These are phyloP conservation scores for Halichoerus grypus DNA, from an alignment of 2,113 vertebrate species.

Conservation along the genomic window DNA sequence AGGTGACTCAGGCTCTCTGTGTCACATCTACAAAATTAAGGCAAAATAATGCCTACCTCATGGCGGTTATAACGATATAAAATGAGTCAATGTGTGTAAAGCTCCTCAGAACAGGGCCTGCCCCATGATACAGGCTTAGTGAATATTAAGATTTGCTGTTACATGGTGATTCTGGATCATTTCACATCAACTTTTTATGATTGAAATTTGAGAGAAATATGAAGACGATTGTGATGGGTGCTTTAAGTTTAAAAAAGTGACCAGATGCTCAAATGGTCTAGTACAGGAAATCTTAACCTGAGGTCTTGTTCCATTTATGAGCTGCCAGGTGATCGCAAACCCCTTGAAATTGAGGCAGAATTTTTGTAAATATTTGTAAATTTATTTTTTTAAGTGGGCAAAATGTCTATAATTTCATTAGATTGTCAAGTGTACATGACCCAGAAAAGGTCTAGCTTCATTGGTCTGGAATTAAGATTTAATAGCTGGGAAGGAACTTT, in stretches of 20 bases:
- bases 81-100: not conserved
- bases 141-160: not conserved
- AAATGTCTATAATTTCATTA: not conserved
- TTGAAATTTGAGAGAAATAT: not conserved
- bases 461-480: not conserved
- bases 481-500: not conserved
- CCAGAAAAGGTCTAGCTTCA: not conserved
- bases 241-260: slow-evolving; percentile 8
- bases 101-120: not conserved
- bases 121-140: not conserved
- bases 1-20: not conserved
- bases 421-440: not conserved
- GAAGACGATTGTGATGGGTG: not conserved
- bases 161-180: not conserved
- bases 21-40: not conserved
- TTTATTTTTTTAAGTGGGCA: not conserved
- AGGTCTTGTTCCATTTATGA: not conserved
- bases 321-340: not conserved
- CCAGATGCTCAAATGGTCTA: not conserved
- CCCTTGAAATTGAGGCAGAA: not conserved
- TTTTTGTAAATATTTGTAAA: not conserved
- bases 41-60: not conserved
- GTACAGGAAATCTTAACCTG: not conserved
- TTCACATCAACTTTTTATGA: not conserved
- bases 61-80: not conserved